phyloP scores from a whole-genome alignment of 2,797 vertebrate species.

The Lepilemur septentrionalis region DNA sequence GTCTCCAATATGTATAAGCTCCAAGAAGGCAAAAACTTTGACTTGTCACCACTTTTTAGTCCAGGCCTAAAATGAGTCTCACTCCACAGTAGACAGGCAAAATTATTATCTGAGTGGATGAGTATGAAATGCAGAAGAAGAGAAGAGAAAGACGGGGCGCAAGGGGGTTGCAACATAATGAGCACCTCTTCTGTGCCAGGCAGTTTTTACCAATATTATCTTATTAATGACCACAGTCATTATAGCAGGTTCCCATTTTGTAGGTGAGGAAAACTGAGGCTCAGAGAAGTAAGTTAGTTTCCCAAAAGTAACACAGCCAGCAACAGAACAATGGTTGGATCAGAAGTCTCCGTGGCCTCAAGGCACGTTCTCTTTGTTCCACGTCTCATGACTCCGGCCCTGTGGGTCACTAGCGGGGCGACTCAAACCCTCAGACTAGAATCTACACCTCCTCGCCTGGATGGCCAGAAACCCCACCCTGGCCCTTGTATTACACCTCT shows the following conservation, averaged over 20 bases:
- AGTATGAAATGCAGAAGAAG: background rate
- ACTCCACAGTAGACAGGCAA: background rate
- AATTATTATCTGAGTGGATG: background rate
- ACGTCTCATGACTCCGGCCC: rapidly evolving
- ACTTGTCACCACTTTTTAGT: background rate
- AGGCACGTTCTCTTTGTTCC: background rate
- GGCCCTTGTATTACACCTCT: background rate
- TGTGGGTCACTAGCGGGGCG: background rate
- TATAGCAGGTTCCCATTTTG: background rate
- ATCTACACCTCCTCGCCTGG: background rate
- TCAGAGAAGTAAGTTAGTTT: background rate
- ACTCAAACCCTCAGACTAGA: background rate
- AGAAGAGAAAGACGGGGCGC: background rate
- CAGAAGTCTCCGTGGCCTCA: background rate
- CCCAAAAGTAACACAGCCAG: background rate
- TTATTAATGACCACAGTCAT: background rate
- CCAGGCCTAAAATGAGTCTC: background rate
- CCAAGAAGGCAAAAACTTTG: background rate
- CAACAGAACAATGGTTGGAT: background rate
- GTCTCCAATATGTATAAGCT: background rate
- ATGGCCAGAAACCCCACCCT: background rate
- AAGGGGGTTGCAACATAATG: background rate
- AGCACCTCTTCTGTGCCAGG: background rate
- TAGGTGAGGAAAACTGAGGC: background rate
- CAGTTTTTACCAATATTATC: background rate